Conservation (phyloP, 1,140 invertebrate species). For the Acromyrmex charruanus region DNA sequence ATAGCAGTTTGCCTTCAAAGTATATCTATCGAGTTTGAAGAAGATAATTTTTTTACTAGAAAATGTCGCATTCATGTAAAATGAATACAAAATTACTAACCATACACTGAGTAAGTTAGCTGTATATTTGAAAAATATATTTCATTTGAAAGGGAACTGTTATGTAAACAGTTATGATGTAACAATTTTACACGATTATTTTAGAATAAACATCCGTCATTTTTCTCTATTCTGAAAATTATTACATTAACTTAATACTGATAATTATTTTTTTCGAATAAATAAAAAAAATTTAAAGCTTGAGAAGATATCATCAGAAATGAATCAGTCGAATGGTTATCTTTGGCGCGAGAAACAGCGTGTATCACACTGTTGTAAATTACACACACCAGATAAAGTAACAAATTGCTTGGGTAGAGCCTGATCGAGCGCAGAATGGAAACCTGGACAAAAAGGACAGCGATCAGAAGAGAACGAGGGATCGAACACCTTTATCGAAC, state of each 20-base stretch:
- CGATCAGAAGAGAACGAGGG: constrained; percentile 16
- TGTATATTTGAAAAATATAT: constrained; percentile 10
- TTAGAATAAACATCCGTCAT: constrained; percentile 6
- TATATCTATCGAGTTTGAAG: not conserved
- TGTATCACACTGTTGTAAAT: constrained; percentile 35
- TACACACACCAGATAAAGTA: constrained; percentile 44
- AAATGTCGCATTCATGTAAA: not conserved
- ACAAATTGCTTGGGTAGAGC: constrained; percentile 39
- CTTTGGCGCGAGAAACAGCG: constrained; percentile 37
- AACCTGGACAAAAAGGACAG: constrained; percentile 18
- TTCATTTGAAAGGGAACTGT: not conserved
- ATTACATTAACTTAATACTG: constrained; percentile 1
- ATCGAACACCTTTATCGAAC: constrained; percentile 65
- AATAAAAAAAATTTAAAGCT: not conserved
- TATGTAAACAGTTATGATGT: not conserved
- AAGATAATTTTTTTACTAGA: constrained; percentile 2
- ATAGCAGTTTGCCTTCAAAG: not conserved
- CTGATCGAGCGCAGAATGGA: constrained; percentile 44
- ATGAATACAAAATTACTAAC: constrained; percentile 1
- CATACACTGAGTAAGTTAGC: not conserved
- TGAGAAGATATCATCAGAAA: not conserved
- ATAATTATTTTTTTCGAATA: constrained; percentile 2
- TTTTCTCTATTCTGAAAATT: not conserved
- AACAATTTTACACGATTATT: not conserved
- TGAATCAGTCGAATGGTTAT: constrained; percentile 39